Evolutionary conservation across 2,888 invertebrate genomes (phyloP).

Genomic region (Heliconius hortense): DNA sequence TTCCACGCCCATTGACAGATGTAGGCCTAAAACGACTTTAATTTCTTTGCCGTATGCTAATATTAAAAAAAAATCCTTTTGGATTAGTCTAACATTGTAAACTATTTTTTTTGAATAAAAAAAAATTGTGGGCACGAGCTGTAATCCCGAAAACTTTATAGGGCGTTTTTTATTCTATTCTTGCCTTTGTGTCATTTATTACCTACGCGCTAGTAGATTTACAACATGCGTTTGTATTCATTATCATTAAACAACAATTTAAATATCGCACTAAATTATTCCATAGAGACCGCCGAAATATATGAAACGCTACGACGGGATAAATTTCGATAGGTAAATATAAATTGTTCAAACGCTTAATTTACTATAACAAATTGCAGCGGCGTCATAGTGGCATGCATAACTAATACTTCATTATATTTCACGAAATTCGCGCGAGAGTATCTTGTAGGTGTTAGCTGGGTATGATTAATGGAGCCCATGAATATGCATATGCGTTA

Average conservation of each 20-base stretch:
- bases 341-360: constrained; percentile 32
- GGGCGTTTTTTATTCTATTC: constrained; percentile 30
- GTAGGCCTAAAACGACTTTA: constrained; percentile 57
- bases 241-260: constrained; percentile 21
- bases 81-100: constrained; percentile 49
- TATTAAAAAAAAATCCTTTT: constrained; percentile 45
- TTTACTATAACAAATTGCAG: constrained; percentile 50
- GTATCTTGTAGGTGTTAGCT: constrained; percentile 50
- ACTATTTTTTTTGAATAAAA: constrained; percentile 55
- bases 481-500: constrained; percentile 79
- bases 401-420: constrained; percentile 58
- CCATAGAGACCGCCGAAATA: constrained; percentile 35
- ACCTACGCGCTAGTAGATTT: background rate
- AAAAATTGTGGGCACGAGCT: constrained; percentile 73
- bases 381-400: constrained; percentile 47
- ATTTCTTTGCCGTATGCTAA: constrained; percentile 70
- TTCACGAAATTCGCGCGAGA: constrained; percentile 44
- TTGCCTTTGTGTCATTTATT: constrained; percentile 46
- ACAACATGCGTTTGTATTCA: constrained; percentile 2
- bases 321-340: constrained; percentile 21
- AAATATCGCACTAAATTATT: constrained; percentile 15
- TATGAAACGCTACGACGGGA: background rate
- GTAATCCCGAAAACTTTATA: constrained; percentile 41
- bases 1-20: constrained; percentile 71
- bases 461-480: constrained; percentile 75